Evolutionary conservation across 2,888 invertebrate genomes (phyloP), one percentile per base, ranked within the genome.

Genomic region (Ceratothoa steindachneri): DNA sequence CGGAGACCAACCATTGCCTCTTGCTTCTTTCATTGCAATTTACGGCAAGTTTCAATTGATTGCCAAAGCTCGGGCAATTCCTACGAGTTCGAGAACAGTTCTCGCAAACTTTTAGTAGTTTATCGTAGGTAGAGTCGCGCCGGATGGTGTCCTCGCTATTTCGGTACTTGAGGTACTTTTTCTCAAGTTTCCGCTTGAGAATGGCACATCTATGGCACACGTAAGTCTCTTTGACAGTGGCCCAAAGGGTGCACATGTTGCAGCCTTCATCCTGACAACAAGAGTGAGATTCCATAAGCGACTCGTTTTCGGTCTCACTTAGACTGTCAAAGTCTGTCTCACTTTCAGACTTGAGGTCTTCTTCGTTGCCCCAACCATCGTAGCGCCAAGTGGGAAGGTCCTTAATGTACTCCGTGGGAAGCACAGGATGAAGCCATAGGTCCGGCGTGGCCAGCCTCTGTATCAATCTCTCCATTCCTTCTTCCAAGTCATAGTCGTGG

Each of bases 331-430:
- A 53, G 66, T 75, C 75, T 9, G 75, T 75, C 31, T 75, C 75
- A 69, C 75, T 75, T 29, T 75, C 75, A 30, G 75, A 75, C 52
- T 72, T 75, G 7, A 75, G 53, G 22, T 75, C 75, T 29, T 75
- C 75, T 31, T 75, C 75, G 52, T 75, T 75, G 15, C 75, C 75
- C 81, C 81, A 83, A 72, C 81, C 82, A 69, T 80, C 80, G 71
- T 83, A 84, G 41, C 82, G 82, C 86, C 87, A 87, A 1, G 85
- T 82, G 2, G 86, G 86, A 24, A 87, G 82, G 65, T 85, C 82
- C 69, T 85, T 84, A 28, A 87, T 84, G 80, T 87, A 87, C 69
- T 86, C 86, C 30, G 81, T 82, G 1, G 85, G 83, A 67, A 85
- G 83, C 29, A 84, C 81, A 2, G 85, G 85, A 68, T 84, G 84